These are phyloP conservation scores for Mormoops blainvillei DNA, from an alignment of 2,113 vertebrate species.

Conservation along the genomic window DNA sequence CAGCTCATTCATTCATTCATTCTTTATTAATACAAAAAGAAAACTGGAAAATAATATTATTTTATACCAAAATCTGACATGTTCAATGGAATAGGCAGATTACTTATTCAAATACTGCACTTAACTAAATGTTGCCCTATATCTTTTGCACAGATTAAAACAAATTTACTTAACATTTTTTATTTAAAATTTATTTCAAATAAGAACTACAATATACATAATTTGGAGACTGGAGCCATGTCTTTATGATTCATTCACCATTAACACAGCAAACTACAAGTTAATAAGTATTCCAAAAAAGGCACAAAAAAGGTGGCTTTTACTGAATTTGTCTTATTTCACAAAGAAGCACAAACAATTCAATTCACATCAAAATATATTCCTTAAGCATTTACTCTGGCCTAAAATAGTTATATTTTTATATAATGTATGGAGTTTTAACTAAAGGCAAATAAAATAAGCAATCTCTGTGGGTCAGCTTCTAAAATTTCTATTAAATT, in stretches of 20 bases:
- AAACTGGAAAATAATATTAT: background rate
- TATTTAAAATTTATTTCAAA: conserved; percentile 4
- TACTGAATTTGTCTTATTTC: background rate
- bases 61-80: background rate
- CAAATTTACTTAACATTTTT: background rate
- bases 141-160: background rate
- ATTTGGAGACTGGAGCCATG: background rate
- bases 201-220: background rate
- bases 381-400: background rate
- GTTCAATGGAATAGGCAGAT: background rate
- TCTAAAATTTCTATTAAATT: conserved; percentile 9
- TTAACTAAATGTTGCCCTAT: background rate
- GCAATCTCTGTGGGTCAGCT: background rate
- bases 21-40: background rate
- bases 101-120: background rate
- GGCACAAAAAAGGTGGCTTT: background rate
- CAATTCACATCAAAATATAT: background rate
- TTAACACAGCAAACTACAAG: background rate
- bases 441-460: background rate
- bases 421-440: background rate
- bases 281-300: background rate
- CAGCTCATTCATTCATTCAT: background rate
- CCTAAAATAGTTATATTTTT: background rate
- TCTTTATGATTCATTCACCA: background rate
- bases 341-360: background rate